Evolutionary conservation across 2,888 invertebrate genomes (phyloP), one percentile per base, ranked within the genome.

Genomic region (Cheilosia vernalis): DNA sequence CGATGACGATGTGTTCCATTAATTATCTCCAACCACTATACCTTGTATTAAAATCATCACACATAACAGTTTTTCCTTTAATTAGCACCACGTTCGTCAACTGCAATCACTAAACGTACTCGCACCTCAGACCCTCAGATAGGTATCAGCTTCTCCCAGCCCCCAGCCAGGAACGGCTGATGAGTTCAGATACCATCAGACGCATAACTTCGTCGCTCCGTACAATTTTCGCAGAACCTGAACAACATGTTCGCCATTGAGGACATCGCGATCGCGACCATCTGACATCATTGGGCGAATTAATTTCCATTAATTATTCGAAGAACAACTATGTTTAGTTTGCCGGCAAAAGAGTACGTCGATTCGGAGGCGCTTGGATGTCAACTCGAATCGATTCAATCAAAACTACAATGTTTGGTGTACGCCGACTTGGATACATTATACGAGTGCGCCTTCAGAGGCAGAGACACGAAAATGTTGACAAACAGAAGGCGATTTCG

Each of bases 251-350:
- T 72, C 63, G 63, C 63, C 72, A 73, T 79, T 42, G 83, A 79
- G 63, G 67, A 83, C 83, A 79, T 79, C 73, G 37, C 73, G 6
- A 79, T 79, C 73, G 37, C 73, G 6, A 51, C 24, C 24, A 83
- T 74, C 78, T 69, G 79, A 83, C 83, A 83, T 83, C 83, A 79
- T 83, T 79, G 63, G 66, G 58, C 83, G 79, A 79, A 78, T 83
- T 78, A 67, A 79, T 83, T 79, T 79, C 73, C 83, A 83, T 83
- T 83, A 83, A 83, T 83, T 83, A 83, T 37, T 4, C 73, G 67
- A 40, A 13, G 30, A 69, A 83, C 83, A 79, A 83, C 67, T 78
- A 67, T 78, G 73, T 83, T 74, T 61, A 67, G 47, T 78, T 78
- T 78, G 69, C 63, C 55, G 13, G 37, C 13, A 3, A 10, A 13